phyloP scores from a whole-genome alignment of 2,797 vertebrate genomes.

The Rousettus madagascariensis region DNA sequence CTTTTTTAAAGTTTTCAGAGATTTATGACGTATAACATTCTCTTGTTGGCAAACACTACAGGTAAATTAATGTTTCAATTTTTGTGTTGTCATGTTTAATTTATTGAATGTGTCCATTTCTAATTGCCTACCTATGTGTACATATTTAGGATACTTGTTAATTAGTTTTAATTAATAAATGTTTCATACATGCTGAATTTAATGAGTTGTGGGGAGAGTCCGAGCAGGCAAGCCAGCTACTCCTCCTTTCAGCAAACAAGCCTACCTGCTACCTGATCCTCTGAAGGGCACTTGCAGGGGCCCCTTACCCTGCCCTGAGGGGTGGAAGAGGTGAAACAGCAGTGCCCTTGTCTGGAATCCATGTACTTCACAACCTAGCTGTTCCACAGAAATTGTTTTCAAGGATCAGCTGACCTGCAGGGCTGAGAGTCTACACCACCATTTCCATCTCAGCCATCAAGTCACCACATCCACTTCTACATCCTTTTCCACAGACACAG shows the following conservation, averaged over 20 bases:
- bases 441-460: neutral
- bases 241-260: neutral
- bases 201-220: neutral
- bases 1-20: neutral
- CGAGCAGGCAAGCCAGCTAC: neutral
- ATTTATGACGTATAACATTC: neutral
- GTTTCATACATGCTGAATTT: neutral
- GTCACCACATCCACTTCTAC: too few species aligned
- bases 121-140: neutral
- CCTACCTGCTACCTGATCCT: neutral
- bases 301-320: neutral
- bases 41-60: neutral
- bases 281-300: neutral
- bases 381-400: neutral
- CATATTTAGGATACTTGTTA: neutral
- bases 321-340: neutral
- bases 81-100: neutral
- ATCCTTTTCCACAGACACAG: neutral
- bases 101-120: neutral
- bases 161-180: neutral
- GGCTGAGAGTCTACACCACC: neutral
- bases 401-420: neutral
- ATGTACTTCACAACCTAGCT: neutral
- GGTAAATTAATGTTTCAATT: neutral
- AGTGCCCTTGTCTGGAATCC: neutral